phyloP scores from a whole-genome alignment of 2,797 vertebrate genomes.

The Crocidura indochinensis region DNA sequence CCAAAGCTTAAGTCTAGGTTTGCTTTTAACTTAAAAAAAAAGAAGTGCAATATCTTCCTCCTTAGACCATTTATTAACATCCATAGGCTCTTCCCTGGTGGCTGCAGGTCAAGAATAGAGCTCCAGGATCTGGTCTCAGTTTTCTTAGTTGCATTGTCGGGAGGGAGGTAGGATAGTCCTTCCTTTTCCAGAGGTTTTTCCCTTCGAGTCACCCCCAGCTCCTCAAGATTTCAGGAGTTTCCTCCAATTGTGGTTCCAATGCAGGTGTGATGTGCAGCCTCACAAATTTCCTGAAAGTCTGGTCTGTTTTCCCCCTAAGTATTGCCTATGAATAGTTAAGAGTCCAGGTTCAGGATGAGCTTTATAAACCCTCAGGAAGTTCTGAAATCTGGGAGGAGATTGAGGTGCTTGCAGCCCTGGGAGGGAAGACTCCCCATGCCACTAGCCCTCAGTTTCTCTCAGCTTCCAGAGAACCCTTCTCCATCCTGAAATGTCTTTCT shows the following conservation, averaged over 20 bases:
- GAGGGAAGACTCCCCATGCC: neutral
- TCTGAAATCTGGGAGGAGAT: neutral
- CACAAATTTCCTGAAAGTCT: neutral
- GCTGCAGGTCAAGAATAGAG: neutral
- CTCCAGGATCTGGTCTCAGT: too few relatives aligned
- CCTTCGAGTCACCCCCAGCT: neutral
- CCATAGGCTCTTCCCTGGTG: neutral
- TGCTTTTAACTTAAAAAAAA: conserved; percentile 26
- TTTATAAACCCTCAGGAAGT: neutral
- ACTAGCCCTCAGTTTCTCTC: neutral
- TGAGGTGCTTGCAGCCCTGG: neutral
- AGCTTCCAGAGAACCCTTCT: neutral
- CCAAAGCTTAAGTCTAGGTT: conserved; percentile 10
- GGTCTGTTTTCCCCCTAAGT: neutral
- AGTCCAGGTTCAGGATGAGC: neutral
- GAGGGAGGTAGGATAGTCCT: neutral
- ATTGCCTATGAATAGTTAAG: neutral
- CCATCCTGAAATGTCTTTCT: neutral
- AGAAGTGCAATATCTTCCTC: neutral
- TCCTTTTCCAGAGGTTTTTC: too few relatives aligned
- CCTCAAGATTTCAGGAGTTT: neutral
- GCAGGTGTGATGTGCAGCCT: neutral
- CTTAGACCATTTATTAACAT: neutral
- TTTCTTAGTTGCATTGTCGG: too few relatives aligned
- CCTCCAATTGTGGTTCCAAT: neutral